Base-by-base conservation (phyloP, 2,888 invertebrate species). In the Germaria angustata region DNA sequence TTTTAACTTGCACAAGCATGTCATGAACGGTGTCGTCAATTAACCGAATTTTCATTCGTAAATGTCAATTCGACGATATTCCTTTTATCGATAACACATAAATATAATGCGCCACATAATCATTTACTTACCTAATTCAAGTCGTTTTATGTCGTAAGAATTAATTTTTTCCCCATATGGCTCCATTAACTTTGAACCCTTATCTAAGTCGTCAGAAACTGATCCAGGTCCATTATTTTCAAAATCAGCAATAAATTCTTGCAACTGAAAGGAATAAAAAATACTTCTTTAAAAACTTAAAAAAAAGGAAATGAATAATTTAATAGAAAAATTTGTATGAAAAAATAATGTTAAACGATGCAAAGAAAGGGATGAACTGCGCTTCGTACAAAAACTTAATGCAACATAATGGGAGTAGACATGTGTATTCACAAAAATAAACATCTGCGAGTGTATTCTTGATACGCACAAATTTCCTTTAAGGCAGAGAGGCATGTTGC, bases 181-280 rank as follows among this genome's bases (percentile, higher is more conserved):
- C 81, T 95, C 94, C 94, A 96, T 95, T 32, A 95, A 91, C 15
- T 92, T 86, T 0, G 94, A 83, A 79, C 97, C 97, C 80, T 89
- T 91, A 76, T 97, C 96, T 87, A 98, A 92, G 88, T 97, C 94
- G 20, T 94, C 92, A 0, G 94, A 96, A 1, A 97, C 95, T 36
- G 95, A 93, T 0, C 95, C 95, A 0, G 98, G 98, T 0, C 98
- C 98, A 85, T 95, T 93, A 0, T 85, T 89, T 83, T 95, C 93
- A 87, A 96, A 98, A 86, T 94, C 93, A 85, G 94, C 93, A 0
- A 95, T 93, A 89, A 97, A 97, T 0, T 93, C 92, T 80, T 80
- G 84, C 78, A 91, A 72, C 91, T 91, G 9, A 5, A 57, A 49
- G 2, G 0, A 20, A 2, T 17, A 81, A 51, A 4, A 3, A 59